A percentile compares a stretch with the other conserved stretches of the same genome.
phyloP scores from a whole-genome alignment of 2,888 invertebrate genomes.

The Campoletis raptor region DNA sequence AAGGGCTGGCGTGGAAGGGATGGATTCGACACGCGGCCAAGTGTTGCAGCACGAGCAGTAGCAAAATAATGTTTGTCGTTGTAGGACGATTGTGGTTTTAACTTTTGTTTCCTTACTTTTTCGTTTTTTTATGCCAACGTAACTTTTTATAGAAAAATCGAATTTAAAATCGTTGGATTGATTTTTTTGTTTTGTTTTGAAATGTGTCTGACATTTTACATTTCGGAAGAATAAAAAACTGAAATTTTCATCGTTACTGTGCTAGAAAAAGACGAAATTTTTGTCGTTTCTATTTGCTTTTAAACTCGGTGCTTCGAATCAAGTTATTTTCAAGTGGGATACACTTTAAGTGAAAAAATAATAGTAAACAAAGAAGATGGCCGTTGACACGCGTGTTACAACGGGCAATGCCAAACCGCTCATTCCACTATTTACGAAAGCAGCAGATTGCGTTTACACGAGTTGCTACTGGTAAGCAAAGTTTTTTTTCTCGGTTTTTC shows the following conservation, averaged over 20 bases:
- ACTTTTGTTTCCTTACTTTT: not conserved
- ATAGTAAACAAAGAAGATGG: conserved; percentile 80
- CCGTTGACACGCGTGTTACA: conserved; percentile 80
- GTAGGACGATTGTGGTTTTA: conserved; percentile 53
- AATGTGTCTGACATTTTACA: not conserved
- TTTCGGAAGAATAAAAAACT: not conserved
- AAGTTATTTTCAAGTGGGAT: not conserved
- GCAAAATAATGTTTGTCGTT: conserved; percentile 72
- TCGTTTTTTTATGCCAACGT: not conserved
- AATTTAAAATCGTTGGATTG: not conserved
- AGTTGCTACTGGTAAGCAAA: conserved; percentile 93
- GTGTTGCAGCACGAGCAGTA: conserved; percentile 65
- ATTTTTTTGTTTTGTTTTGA: not conserved
- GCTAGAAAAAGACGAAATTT: not conserved
- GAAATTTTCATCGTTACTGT: not conserved
- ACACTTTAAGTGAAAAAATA: not conserved
- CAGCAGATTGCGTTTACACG: conserved; percentile 93
- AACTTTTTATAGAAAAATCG: not conserved
- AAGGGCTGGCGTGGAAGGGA: not conserved
- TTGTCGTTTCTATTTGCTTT: not conserved
- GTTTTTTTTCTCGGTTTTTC: not conserved
- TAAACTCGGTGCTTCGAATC: not conserved
- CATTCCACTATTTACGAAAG: conserved; percentile 89
- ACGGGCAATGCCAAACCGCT: conserved; percentile 81
- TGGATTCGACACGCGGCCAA: conserved; percentile 45